These are phyloP conservation scores for Botia almorhae DNA, from an alignment of 2,797 vertebrate genomes.

Conservation along the genomic window DNA sequence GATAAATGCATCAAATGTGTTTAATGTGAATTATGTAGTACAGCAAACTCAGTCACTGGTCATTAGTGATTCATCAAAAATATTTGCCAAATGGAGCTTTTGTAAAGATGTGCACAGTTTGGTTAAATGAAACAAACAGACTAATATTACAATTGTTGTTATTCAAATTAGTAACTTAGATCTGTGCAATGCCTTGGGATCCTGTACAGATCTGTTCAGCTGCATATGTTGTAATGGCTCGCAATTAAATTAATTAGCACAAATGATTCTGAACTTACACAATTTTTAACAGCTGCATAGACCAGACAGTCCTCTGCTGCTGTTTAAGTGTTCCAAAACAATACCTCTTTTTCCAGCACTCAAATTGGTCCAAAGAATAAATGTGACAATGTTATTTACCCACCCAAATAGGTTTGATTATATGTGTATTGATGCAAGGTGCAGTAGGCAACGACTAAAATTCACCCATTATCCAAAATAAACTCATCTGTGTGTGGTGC, in stretches of 20 bases:
- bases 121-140: not conserved
- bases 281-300: not conserved
- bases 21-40: no score
- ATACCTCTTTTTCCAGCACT: constrained; percentile 22
- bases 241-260: not conserved
- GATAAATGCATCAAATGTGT: no score
- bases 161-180: not conserved
- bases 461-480: constrained; percentile 19
- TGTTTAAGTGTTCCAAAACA: not conserved
- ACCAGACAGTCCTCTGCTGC: not conserved
- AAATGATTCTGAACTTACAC: not conserved
- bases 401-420: not conserved
- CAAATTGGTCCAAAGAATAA: constrained; percentile 13
- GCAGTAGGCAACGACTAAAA: constrained; percentile 8
- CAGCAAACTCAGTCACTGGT: not conserved
- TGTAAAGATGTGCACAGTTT: not conserved
- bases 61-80: not conserved
- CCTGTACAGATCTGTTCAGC: not conserved
- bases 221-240: not conserved
- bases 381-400: constrained; percentile 8
- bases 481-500: constrained; percentile 12
- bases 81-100: not conserved
- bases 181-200: not conserved
- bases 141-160: not conserved
- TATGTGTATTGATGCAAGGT: not conserved